phyloP scores from a whole-genome alignment of 2,888 invertebrate species.

The Oxystoma pomonae region DNA sequence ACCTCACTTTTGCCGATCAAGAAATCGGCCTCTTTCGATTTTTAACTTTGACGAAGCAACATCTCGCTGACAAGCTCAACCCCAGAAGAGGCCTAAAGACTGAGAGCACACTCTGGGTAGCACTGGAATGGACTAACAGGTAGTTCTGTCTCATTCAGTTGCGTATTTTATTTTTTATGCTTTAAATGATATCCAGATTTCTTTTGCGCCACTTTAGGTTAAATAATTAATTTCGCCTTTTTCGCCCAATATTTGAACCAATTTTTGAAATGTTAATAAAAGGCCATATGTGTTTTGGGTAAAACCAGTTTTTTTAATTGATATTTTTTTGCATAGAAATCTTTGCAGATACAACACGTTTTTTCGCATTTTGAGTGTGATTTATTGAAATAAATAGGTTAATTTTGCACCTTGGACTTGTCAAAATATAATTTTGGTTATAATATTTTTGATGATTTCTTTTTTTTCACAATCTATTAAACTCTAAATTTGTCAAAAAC shows the following conservation, averaged over 20 bases:
- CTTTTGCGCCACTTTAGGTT: not conserved
- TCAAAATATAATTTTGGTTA: too few species aligned
- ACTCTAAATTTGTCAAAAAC: not conserved
- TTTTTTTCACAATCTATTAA: not conserved
- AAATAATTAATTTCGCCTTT: not conserved
- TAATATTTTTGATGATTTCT: too few species aligned
- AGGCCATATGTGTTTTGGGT: too few species aligned
- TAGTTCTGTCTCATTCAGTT: too few species aligned
- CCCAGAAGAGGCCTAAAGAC: not conserved
- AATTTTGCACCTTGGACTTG: too few species aligned
- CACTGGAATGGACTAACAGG: not conserved
- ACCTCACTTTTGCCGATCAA: not conserved
- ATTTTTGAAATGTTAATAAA: not conserved
- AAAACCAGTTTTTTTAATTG: too few species aligned
- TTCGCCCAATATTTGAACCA: not conserved
- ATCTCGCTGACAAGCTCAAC: not conserved
- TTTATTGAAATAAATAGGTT: too few species aligned
- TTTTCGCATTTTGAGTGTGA: too few species aligned
- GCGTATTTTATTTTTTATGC: too few species aligned
- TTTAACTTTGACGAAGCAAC: not conserved
- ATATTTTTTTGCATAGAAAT: too few species aligned
- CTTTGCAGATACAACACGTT: too few species aligned
- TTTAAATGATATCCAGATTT: too few species aligned
- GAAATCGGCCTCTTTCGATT: not conserved
- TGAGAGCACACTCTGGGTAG: not conserved